Percentiles rank a stretch among this genome's conserved stretches.
Evolutionary conservation across 2,113 vertebrate species (phyloP).

Genomic region (Nothocercus julius): DNA sequence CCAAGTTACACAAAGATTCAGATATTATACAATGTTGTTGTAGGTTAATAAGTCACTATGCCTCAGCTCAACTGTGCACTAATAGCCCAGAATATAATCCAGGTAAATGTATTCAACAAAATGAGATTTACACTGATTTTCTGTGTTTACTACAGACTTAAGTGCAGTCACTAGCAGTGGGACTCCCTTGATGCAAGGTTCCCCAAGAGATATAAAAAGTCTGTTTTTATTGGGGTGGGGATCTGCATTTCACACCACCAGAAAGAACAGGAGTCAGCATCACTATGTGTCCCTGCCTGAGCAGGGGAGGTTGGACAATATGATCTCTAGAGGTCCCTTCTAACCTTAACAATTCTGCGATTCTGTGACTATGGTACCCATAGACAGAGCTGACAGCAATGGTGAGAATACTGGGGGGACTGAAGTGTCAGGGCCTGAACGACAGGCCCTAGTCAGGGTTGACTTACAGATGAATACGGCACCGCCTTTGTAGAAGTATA

Average conservation of each 20-base stretch:
- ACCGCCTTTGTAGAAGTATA: too few species aligned
- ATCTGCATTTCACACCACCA: neutral
- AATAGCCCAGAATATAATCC: neutral
- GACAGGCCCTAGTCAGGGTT: too few species aligned
- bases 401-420: neutral
- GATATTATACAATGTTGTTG: neutral
- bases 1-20: neutral
- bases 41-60: neutral
- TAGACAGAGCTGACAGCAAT: neutral
- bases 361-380: too few species aligned
- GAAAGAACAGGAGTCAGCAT: neutral
- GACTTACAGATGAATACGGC: too few species aligned
- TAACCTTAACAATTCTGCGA: too few species aligned
- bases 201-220: neutral
- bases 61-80: neutral
- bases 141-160: neutral
- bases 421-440: too few species aligned
- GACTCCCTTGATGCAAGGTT: neutral
- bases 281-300: too few species aligned
- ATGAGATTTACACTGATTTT: neutral
- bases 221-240: neutral
- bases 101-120: accelerated
- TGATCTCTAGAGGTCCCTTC: too few species aligned
- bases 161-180: neutral
- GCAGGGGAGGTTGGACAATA: too few species aligned